These are phyloP conservation scores for Paracyclopina nana DNA, from an alignment of 1,140 invertebrate genomes.

Conservation along the genomic window DNA sequence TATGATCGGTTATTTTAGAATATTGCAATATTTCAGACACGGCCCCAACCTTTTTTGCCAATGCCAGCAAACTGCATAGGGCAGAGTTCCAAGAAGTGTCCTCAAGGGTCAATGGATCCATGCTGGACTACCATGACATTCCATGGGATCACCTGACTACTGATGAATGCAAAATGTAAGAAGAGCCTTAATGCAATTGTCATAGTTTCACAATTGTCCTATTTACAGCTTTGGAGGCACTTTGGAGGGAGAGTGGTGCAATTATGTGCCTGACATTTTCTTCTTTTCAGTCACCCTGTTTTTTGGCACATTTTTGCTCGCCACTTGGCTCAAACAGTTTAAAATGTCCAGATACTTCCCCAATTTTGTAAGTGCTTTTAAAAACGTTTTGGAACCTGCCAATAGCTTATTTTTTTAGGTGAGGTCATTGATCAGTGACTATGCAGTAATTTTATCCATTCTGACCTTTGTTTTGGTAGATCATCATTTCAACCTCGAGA, in stretches of 20 bases:
- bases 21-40: too few species aligned
- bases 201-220: background rate
- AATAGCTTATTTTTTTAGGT: slow-evolving; percentile 22
- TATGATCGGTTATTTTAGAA: too few species aligned
- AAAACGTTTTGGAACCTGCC: background rate
- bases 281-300: slow-evolving; percentile 24
- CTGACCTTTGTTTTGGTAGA: slow-evolving; percentile 26
- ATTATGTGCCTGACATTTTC: slow-evolving; percentile 20
- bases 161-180: slow-evolving; percentile 4
- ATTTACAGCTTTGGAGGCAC: slow-evolving; percentile 1
- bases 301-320: slow-evolving; percentile 22
- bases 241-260: slow-evolving; percentile 3
- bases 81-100: too few species aligned
- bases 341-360: slow-evolving; percentile 20
- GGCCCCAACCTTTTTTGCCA: too few species aligned
- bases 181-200: background rate
- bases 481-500: slow-evolving; percentile 24
- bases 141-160: background rate
- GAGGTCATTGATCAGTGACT: slow-evolving; percentile 28
- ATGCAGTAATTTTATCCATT: slow-evolving; percentile 32
- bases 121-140: background rate
- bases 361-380: slow-evolving; percentile 17
- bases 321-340: slow-evolving; percentile 20
- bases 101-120: background rate
- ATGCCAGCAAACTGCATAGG: too few species aligned